Base-by-base conservation (phyloP, 2,888 invertebrate species). In the Melipona bicolor region DNA sequence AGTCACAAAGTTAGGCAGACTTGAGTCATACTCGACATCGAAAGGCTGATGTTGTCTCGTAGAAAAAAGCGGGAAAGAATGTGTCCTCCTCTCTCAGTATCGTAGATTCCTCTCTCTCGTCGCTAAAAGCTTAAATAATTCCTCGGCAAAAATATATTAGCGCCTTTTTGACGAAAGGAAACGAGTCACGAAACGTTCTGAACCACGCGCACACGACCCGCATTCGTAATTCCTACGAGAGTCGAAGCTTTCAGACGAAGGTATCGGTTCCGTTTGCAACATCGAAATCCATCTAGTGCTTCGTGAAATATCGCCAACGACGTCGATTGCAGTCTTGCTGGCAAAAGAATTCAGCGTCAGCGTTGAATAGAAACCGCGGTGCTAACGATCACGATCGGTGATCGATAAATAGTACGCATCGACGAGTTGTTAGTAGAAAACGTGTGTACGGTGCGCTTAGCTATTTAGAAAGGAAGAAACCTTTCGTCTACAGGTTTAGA, bases 341-440 rank as follows among this genome's bases (percentile, higher is more conserved):
- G 50, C 67, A 50, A 59, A 27, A 65, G 50, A 54, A 36, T 54
- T n/a, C 50, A 72, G 49, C 71, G 71, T 71, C 43, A 71, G 74
- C 32, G 50, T 59, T 17, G 13, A 17, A 19, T 62, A 69, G 61
- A 32, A 50, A 83, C 43, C 36, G 76, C 61, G 67, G 27, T 32
- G 54, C 59, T 52, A 73, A 74, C 73, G 54, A 43, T 75, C 69
- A 71, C 43, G 54, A 49, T 64, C 56, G 19, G 21, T 78, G 54
- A 72, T 61, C 36, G 62, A 62, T 61, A 70, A 67, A 65, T 68
- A 67, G 65, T 72, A 81, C 81, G 81, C 78, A 27, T 61, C 24
- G 81, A 82, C 56, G 67, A 88, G 78, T 69, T 79, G 79, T 84
- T 17, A 79, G 80, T 89, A 81, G 89, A 87, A 87, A 89, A 88